Evolutionary conservation across 2,113 vertebrate species (phyloP), one percentile per base, ranked within the genome.

Genomic region (Stigmatopora nigra): DNA sequence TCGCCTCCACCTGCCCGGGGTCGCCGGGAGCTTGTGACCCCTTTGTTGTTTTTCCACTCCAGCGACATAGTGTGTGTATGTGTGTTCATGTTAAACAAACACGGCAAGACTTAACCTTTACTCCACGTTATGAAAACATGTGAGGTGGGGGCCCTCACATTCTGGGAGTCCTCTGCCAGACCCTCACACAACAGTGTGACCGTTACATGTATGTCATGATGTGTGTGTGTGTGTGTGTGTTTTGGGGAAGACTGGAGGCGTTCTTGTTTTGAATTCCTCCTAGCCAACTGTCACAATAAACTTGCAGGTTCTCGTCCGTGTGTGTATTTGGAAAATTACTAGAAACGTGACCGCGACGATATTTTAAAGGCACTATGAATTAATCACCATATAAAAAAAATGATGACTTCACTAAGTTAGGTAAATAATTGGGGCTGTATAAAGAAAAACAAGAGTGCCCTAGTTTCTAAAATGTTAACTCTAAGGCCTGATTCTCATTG

Each of bases 181-280:
- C 17, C 57, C 31, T 20, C 47, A 46, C 59, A 69, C 61, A 55
- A 35, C 41, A 41, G 38, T 36, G 70, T 57, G 61, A 63, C 44
- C 55, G 55, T 61, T 61, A 61, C 19, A 45, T 45, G 59, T 45
- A 52, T 72, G 63, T 65, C 22, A 67, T 52, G n/a, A 38, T 64
- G 36, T 49, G 51, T 70, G 64, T 22, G 35, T 22, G 25, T 31
- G 25, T 31, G 56, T 60, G 52, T 53, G 70, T 73, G 61, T 73
- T 59, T 60, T 45, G 61, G 79, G 75, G 78, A 82, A 73, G 80
- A 68, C 77, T 66, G 36, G 77, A 75, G 68, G 77, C 61, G 12
- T 44, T 76, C 48, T 82, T 87, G 85, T 86, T 88, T 83, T 83
- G 87, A 86, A 88, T 88, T 86, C 87, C 82, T 84, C 65, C 51